Percentiles rank a stretch among this genome's conserved stretches.
Evolutionary conservation across 2,113 vertebrate genomes (phyloP).

Genomic region (Pteronura brasiliensis): DNA sequence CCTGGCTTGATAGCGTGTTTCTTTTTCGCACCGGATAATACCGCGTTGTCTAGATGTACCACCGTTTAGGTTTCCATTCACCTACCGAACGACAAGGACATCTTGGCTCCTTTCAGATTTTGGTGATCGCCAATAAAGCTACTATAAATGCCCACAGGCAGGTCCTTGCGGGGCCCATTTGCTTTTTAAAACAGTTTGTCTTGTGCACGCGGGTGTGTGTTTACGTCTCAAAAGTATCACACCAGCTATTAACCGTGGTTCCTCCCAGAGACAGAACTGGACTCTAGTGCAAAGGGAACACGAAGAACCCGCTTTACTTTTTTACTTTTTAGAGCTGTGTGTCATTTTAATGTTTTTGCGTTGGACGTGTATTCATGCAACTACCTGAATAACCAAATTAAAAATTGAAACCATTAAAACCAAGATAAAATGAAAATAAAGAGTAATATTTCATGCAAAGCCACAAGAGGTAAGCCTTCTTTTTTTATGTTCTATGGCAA

Average conservation of each 20-base stretch:
- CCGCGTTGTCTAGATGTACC: not conserved
- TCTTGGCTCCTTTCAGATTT: not conserved
- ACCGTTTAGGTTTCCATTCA: not conserved
- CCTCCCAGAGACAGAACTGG: not conserved
- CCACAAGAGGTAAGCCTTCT: not conserved
- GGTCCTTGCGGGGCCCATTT: not conserved
- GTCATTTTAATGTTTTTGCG: not conserved
- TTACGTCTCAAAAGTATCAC: not conserved
- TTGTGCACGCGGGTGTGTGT: not conserved
- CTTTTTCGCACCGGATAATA: not conserved
- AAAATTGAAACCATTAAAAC: not conserved
- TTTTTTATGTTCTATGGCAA: not conserved
- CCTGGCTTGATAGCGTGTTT: not conserved
- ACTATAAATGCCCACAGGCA: not conserved
- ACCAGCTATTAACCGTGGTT: not conserved
- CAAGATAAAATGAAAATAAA: not conserved
- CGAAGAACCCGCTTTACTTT: not conserved
- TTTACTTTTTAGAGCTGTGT: not conserved
- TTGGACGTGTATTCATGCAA: not conserved
- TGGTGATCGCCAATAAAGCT: not conserved
- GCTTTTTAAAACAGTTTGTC: not conserved
- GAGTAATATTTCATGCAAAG: not conserved
- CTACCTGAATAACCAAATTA: not conserved
- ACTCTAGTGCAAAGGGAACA: not conserved
- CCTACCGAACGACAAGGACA: not conserved